These are phyloP conservation scores for Eueremaeus valkanovi DNA, from an alignment of 2,888 invertebrate species.

Conservation along the genomic window DNA sequence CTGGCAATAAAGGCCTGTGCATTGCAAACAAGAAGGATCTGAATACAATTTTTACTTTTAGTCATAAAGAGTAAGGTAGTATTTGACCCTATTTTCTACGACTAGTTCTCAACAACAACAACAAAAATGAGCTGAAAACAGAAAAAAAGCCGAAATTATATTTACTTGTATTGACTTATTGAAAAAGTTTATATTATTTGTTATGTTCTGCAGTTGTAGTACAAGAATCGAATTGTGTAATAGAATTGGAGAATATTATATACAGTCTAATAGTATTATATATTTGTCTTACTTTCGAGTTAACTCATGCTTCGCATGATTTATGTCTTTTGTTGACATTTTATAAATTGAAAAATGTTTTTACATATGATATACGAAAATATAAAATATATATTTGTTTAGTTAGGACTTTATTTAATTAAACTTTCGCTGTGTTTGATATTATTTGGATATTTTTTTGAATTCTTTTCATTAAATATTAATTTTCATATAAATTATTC, in stretches of 20 bases:
- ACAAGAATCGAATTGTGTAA: not conserved
- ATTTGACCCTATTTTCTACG: not conserved
- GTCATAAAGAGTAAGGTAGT: too few relatives aligned
- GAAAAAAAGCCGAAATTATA: not conserved
- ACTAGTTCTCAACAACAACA: not conserved
- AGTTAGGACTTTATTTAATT: not conserved
- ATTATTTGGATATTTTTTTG: too few relatives aligned
- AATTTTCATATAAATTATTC: too few relatives aligned
- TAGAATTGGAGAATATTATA: not conserved
- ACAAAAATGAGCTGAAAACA: not conserved
- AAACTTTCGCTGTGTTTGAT: not conserved
- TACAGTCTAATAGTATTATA: slow-evolving; percentile 2
- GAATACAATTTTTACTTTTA: too few relatives aligned
- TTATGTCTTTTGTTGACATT: slow-evolving; percentile 26
- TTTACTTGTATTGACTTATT: slow-evolving; percentile 2
- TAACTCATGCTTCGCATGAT: slow-evolving; percentile 22
- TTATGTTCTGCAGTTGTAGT: not conserved
- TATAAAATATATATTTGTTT: not conserved
- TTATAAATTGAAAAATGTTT: slow-evolving; percentile 28
- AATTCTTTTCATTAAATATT: not conserved
- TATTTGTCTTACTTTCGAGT: not conserved
- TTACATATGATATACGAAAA: too few relatives aligned
- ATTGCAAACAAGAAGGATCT: too few relatives aligned
- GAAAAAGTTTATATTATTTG: not conserved
- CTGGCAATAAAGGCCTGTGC: too few relatives aligned